phyloP scores from a whole-genome alignment of 1,140 invertebrate species.

The Drosophila quadrilineata region DNA sequence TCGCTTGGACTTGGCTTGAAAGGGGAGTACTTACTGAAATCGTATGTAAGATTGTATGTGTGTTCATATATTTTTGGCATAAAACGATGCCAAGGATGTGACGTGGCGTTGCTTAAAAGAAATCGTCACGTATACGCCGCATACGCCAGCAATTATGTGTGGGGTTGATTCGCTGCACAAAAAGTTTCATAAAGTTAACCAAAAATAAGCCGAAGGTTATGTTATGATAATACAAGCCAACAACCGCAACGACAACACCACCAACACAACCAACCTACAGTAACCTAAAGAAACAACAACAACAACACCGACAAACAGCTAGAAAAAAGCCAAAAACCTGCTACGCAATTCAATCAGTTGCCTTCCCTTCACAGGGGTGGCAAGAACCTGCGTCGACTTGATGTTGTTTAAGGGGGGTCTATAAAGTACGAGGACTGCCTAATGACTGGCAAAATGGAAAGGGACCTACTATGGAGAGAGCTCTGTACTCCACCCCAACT shows the following conservation, averaged over 20 bases:
- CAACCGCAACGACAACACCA: conserved; percentile 10
- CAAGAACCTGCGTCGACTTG: conserved; percentile 1
- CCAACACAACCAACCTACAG: too few relatives aligned
- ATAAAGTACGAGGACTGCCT: conserved; percentile 14
- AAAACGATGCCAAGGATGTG: conserved; percentile 60
- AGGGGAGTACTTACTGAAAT: too few relatives aligned
- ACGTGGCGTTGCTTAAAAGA: conserved; percentile 37
- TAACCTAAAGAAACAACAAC: too few relatives aligned
- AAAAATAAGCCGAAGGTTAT: conserved; percentile 62
- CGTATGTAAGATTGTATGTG: neutral
- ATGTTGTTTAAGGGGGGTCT: conserved; percentile 10
- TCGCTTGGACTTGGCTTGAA: conserved; percentile 27
- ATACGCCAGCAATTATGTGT: conserved; percentile 68
- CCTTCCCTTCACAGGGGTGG: neutral
- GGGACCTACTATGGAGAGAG: conserved; percentile 2
- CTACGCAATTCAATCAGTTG: conserved; percentile 63
- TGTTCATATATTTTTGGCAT: neutral
- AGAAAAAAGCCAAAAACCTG: neutral
- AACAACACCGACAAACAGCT: conserved; percentile 7
- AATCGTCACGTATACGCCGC: conserved; percentile 69
- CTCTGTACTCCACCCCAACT: neutral
- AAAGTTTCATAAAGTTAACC: conserved; percentile 28
- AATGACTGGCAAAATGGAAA: conserved; percentile 28
- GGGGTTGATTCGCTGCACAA: conserved; percentile 10
- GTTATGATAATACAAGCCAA: conserved; percentile 22